These are phyloP conservation scores for Leptarthrus brevirostris DNA, from an alignment of 2,888 invertebrate species.

Conservation along the genomic window DNA sequence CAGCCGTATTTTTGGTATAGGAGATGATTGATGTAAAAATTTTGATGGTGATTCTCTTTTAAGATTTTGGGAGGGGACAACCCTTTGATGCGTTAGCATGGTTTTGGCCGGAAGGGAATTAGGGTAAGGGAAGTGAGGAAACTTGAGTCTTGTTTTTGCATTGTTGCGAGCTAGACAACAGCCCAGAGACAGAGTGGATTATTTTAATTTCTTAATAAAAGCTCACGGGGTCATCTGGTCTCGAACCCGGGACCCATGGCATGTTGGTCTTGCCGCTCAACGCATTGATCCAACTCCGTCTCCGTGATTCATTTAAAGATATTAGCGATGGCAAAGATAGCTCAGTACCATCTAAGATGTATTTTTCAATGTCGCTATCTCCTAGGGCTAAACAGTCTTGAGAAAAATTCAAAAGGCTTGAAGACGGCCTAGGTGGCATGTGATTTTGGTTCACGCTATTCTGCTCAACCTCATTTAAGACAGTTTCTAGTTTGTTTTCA, in stretches of 20 bases:
- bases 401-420: slow-evolving; percentile 1
- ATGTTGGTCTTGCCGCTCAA: too few species aligned
- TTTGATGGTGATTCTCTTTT: background rate
- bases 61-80: background rate
- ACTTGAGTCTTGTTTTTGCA: too few species aligned
- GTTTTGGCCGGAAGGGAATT: too few species aligned
- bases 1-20: slow-evolving; percentile 11
- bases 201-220: too few species aligned
- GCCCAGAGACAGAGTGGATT: too few species aligned
- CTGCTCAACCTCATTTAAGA: slow-evolving; percentile 13
- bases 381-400: slow-evolving; percentile 2
- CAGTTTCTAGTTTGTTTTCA: slow-evolving; percentile 1
- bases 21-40: slow-evolving; percentile 17
- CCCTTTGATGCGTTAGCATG: too few species aligned
- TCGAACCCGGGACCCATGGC: too few species aligned
- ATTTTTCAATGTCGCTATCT: background rate
- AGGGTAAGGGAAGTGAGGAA: too few species aligned
- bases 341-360: background rate
- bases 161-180: too few species aligned
- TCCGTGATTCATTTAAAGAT: background rate
- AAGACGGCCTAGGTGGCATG: background rate
- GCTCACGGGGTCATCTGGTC: too few species aligned
- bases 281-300: too few species aligned
- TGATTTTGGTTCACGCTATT: background rate
- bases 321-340: background rate